Evolutionary conservation across 2,113 vertebrate species (phyloP), one percentile per base, ranked within the genome.

Genomic region (Syrrhaptes paradoxus): DNA sequence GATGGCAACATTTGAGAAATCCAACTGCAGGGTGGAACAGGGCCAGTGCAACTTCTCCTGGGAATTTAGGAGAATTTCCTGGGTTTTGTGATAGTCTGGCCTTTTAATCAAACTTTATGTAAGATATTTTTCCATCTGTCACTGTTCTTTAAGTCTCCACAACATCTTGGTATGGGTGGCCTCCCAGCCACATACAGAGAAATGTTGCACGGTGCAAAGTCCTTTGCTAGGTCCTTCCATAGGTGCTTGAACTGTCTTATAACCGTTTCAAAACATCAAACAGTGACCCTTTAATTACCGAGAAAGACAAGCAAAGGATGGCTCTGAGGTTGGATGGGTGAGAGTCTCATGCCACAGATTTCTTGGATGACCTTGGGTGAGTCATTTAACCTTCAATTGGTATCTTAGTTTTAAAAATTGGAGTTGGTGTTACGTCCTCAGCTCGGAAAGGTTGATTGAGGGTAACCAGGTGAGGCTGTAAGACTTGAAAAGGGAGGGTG

Each of bases 161-260:
- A 45, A 6, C 4, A 13, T 9, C 65, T 74, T 10, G 4, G 68
- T 3, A 15, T 11, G 0, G 0, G 5, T 7, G 49, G 14, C 31
- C 17, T 52, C 34, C 12, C 10, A 28, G 13, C 11, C 11, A 2
- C 0, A 2, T 2, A 32, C 17, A 38, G 38, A 36, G 57, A 15
- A 31, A 83, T 9, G 17, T 36, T 41, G 17, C 65, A 9, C 28
- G 16, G 32, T 51, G 26, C 19, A 25, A 38, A 10, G 1, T 63
- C 48, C 32, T 76, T 67, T 72, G 13, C 16, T 15, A 29, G 63
- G 19, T 52, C 36, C 48, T 80, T 55, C 45, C 45, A 49, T 7
- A 26, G 29, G 10, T 38, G 6, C 34, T 59, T 63, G 48, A 72
- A 16, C 12, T 11, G 4, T 65, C 26, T 59, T 48, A n/a, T 32